phyloP scores from a whole-genome alignment of 1,140 invertebrate species.

The Trissolcus basalis region DNA sequence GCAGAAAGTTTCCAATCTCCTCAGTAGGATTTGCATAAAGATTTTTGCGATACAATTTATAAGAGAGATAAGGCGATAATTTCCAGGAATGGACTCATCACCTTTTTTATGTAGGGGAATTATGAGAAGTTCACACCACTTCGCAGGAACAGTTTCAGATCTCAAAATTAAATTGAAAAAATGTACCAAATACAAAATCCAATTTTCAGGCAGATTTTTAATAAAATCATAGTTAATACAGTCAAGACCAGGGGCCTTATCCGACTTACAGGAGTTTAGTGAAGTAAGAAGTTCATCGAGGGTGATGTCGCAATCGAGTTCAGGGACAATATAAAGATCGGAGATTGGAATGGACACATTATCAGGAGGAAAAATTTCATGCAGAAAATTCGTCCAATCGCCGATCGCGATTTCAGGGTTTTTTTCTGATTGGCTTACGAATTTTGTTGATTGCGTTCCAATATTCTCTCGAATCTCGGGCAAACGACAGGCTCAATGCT shows the following conservation, averaged over 20 bases:
- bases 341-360: not conserved
- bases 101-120: conserved; percentile 12
- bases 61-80: conserved; percentile 17
- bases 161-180: conserved; percentile 1
- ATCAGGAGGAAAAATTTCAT: not conserved
- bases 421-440: not conserved
- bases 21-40: conserved; percentile 11
- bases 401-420: not conserved
- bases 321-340: not conserved
- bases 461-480: not conserved
- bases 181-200: not conserved
- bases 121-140: conserved; percentile 5
- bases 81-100: not conserved
- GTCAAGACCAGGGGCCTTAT: conserved; percentile 8
- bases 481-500: not conserved
- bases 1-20: not conserved
- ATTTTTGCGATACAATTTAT: conserved; percentile 15
- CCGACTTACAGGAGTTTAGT: not conserved
- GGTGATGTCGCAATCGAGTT: conserved; percentile 1
- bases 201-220: conserved; percentile 10
- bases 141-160: not conserved
- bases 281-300: not conserved
- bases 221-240: conserved; percentile 7
- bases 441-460: not conserved
- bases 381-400: not conserved